phyloP scores from a whole-genome alignment of 1,140 invertebrate species.

The Brevipalpus yothersi region DNA sequence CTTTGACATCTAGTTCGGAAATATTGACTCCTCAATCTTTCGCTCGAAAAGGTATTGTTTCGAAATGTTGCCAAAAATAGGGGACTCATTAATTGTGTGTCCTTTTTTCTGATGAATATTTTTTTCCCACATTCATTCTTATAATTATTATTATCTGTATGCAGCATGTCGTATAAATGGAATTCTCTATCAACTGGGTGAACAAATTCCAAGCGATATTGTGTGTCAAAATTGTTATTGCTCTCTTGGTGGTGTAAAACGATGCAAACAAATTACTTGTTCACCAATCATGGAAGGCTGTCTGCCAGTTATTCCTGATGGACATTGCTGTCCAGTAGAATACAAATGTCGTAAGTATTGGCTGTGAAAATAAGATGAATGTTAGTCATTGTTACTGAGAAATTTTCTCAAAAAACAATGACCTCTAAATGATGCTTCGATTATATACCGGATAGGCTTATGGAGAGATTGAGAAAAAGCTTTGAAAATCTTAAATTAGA shows the following conservation, averaged over 20 bases:
- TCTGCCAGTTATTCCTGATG: slow-evolving; percentile 39
- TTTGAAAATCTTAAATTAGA: no score
- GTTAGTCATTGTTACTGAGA: not conserved
- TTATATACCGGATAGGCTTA: no score
- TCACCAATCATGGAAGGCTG: slow-evolving; percentile 46
- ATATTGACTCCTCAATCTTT: not conserved
- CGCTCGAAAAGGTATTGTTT: not conserved
- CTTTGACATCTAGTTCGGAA: not conserved
- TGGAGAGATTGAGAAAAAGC: no score
- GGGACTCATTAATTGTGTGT: not conserved
- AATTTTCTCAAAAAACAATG: no score
- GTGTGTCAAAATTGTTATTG: slow-evolving; percentile 38
- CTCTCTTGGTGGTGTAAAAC: slow-evolving; percentile 35
- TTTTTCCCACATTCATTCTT: not conserved
- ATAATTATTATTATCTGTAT: slow-evolving; percentile 12
- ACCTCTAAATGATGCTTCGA: no score
- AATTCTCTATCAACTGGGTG: slow-evolving; percentile 37
- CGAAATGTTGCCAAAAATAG: no score
- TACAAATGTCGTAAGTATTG: slow-evolving; percentile 43
- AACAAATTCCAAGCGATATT: slow-evolving; percentile 32
- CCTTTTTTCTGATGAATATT: not conserved
- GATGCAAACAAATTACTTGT: slow-evolving; percentile 24
- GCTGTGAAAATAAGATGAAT: not conserved
- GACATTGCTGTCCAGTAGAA: slow-evolving; percentile 55
- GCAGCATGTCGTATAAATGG: slow-evolving; percentile 37